Percentiles rank a stretch among this genome's conserved stretches.
Conservation (phyloP, 2,797 vertebrate species). For the Gambusia yucatana region DNA sequence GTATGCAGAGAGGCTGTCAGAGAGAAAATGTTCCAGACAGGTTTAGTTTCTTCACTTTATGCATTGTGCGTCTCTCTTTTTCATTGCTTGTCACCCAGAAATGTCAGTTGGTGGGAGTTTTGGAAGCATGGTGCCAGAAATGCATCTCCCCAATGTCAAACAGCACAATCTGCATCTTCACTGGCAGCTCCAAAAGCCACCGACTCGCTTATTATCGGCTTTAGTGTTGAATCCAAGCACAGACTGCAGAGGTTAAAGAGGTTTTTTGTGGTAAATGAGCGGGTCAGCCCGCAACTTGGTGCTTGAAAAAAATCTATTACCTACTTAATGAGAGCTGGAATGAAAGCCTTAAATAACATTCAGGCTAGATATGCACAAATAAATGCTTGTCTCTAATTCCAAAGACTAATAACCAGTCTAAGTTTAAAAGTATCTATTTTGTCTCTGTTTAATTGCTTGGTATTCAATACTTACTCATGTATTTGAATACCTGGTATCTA, state of each 20-base stretch:
- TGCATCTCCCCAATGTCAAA: not conserved
- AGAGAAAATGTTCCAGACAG: not conserved
- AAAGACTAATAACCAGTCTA: not conserved
- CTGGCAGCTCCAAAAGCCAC: slow-evolving; percentile 9
- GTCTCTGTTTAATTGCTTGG: slow-evolving; percentile 1
- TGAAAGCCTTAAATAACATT: slow-evolving; percentile 26
- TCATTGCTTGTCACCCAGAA: slow-evolving; percentile 15
- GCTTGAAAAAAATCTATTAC: slow-evolving; percentile 55
- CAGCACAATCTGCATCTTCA: not conserved
- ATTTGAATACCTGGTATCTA: slow-evolving; percentile 4
- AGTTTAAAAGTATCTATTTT: slow-evolving; percentile 1
- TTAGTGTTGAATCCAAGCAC: slow-evolving; percentile 17
- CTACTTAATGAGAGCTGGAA: slow-evolving; percentile 34
- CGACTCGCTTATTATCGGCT: slow-evolving; percentile 16
- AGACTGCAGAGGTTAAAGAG: slow-evolving; percentile 32
- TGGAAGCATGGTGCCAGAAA: not conserved
- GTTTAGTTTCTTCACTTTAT: not conserved
- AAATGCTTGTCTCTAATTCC: slow-evolving; percentile 8
- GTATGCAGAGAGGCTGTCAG: slow-evolving; percentile 1
- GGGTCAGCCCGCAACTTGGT: slow-evolving; percentile 40
- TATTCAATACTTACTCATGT: not conserved
- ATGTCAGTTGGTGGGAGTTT: slow-evolving; percentile 6
- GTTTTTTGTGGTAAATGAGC: slow-evolving; percentile 37
- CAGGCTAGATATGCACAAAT: slow-evolving; percentile 29
- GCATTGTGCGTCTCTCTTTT: slow-evolving; percentile 4